phyloP scores from a whole-genome alignment of 2,113 vertebrate genomes.

The Anhinga anhinga region DNA sequence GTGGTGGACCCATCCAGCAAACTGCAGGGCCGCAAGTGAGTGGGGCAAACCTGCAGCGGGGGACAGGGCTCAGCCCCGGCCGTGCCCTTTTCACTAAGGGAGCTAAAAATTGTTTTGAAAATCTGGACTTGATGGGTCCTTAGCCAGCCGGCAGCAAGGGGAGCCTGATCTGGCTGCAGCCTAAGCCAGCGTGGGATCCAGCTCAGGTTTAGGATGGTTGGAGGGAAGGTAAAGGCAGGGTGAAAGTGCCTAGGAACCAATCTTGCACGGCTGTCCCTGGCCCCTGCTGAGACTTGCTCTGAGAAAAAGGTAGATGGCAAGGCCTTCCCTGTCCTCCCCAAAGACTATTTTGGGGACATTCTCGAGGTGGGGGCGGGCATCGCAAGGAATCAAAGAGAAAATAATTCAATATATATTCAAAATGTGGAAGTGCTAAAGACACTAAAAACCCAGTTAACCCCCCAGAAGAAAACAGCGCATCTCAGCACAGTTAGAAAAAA shows the following conservation, averaged over 20 bases:
- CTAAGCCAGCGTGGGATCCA: background rate
- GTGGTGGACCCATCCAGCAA: background rate
- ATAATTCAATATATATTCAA: background rate
- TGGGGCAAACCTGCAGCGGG: accelerated
- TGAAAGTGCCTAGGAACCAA: background rate
- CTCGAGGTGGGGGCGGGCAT: background rate
- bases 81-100: accelerated
- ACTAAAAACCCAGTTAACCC: background rate
- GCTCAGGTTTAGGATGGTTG: background rate
- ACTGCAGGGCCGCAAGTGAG: background rate
- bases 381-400: background rate
- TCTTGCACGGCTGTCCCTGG: background rate
- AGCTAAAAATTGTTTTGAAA: background rate
- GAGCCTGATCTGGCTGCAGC: slow-evolving; percentile 63
- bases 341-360: background rate
- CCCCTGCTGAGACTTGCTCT: background rate
- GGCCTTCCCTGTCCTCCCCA: background rate
- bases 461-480: background rate
- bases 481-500: background rate
- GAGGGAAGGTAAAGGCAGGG: background rate
- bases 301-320: background rate
- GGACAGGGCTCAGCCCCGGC: background rate
- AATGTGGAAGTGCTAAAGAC: slow-evolving; percentile 48
- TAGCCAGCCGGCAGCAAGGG: slow-evolving; percentile 35
- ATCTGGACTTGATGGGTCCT: slow-evolving; percentile 17